phyloP scores from a whole-genome alignment of 1,140 invertebrate species.

The Penaeus japonicus region DNA sequence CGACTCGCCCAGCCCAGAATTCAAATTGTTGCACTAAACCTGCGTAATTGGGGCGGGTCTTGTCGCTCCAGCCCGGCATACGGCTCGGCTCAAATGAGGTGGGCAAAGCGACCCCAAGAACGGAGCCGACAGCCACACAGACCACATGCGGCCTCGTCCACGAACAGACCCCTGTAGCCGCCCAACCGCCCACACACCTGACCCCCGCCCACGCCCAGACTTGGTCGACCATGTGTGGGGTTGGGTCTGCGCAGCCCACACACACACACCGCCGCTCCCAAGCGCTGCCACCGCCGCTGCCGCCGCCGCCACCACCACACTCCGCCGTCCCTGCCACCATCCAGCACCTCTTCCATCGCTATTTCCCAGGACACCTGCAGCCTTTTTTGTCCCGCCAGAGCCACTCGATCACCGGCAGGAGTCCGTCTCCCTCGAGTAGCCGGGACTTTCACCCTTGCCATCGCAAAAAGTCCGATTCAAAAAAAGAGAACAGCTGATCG shows the following conservation, averaged over 20 bases:
- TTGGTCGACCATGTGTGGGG: background rate
- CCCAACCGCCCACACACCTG: slow-evolving; percentile 54
- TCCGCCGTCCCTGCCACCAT: slow-evolving; percentile 19
- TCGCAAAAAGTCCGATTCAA: background rate
- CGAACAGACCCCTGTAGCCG: slow-evolving; percentile 54
- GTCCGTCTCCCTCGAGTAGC: slow-evolving; percentile 14
- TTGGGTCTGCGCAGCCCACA: slow-evolving; percentile 48
- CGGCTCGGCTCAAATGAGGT: slow-evolving; percentile 59
- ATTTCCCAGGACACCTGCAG: slow-evolving; percentile 28
- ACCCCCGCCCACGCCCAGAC: slow-evolving; percentile 47
- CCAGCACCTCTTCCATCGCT: slow-evolving; percentile 13
- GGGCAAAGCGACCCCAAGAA: slow-evolving; percentile 57
- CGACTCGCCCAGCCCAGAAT: slow-evolving; percentile 58
- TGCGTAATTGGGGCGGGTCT: slow-evolving; percentile 60
- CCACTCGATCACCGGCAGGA: slow-evolving; percentile 24
- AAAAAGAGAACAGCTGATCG: slow-evolving; percentile 44
- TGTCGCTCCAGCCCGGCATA: slow-evolving; percentile 58
- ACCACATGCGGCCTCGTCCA: slow-evolving; percentile 55
- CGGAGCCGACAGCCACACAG: slow-evolving; percentile 48
- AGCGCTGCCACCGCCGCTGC: slow-evolving; percentile 37
- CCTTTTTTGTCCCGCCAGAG: background rate
- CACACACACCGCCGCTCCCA: slow-evolving; percentile 45
- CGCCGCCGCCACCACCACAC: slow-evolving; percentile 16
- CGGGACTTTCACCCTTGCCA: slow-evolving; percentile 1
- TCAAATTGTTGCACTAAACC: slow-evolving; percentile 60